Base-by-base conservation (phyloP, 2,888 invertebrate species). In the Prosopocoilus inquinatus region DNA sequence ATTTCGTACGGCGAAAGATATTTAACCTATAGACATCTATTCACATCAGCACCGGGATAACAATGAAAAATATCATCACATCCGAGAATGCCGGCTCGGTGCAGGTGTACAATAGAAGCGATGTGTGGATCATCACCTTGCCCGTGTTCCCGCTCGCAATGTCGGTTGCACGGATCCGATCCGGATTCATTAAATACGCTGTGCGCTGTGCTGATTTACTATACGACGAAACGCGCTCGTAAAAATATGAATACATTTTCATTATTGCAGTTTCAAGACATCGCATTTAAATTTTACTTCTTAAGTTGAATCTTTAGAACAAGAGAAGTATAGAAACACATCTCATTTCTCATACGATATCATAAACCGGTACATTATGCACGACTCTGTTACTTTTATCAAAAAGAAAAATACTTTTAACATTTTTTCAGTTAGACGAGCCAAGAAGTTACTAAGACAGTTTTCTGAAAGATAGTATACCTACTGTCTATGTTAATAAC, bases 101-200 rank as follows among this genome's bases (percentile, higher is more conserved):
- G 62, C 60, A 47, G 55, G 47, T 45, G 53, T 50, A 62, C 58
- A 62, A 62, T 62, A 53, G 62, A 53, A 47, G 59, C 49, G 58
- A 60, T 62, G 58, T 56, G 59, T 57, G 59, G 67, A 71, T 71
- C 68, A 69, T 70, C 71, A 70, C 72, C 71, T 70, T 60, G 50
- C 61, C 57, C 64, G 52, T 60, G 58, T 64, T 56, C 55, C 58
- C 67, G 67, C 67, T 66, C 62, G 61, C 64, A 67, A 66, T 65
- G 65, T 64, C 46, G 36, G 52, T 36, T 68, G 64, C 64, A 68
- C 66, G 70, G 68, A 71, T 69, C 64, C 66, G 67, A 71, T 70
- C 67, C 70, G 67, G 64, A 64, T 67, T 69, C 67, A 71, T 72
- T 72, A 70, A 66, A 65, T 62, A 65, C 66, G 68, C 67, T 63